Conservation (phyloP, 1,140 invertebrate genomes). For the Aphelinus certus region DNA sequence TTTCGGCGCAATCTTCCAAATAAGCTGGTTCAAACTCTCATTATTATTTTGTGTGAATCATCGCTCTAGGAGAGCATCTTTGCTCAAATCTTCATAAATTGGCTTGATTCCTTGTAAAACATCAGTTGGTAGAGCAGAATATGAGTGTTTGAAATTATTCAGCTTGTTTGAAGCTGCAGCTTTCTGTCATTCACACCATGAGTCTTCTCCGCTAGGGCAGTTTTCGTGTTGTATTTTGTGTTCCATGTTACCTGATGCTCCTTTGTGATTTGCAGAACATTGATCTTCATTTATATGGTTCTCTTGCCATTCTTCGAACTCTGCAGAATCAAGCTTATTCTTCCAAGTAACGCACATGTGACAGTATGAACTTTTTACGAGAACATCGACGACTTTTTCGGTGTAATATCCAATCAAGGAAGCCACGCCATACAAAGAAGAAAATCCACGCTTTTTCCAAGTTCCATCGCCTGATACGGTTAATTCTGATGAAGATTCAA, state of each 20-base stretch:
- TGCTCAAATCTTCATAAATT: conserved; percentile 43
- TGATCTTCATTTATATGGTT: conserved; percentile 32
- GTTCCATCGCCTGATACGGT: conserved; percentile 41
- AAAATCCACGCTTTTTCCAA: conserved; percentile 40
- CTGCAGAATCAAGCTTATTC: conserved; percentile 26
- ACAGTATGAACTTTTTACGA: conserved; percentile 44
- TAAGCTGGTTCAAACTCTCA: too few relatives aligned
- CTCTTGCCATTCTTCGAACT: conserved; percentile 43
- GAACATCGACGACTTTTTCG: conserved; percentile 44
- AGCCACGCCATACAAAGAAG: conserved; percentile 40
- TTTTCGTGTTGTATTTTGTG: conserved; percentile 3
- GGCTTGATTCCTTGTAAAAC: conserved; percentile 43
- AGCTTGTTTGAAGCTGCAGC: conserved; percentile 30
- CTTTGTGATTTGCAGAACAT: conserved; percentile 36
- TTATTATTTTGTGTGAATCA: conserved; percentile 39
- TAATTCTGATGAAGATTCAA: conserved; percentile 28
- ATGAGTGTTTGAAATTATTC: conserved; percentile 16
- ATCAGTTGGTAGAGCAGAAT: conserved; percentile 32
- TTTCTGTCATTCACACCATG: conserved; percentile 47
- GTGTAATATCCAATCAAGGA: conserved; percentile 44
- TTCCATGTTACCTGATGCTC: conserved; percentile 38
- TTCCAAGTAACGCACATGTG: conserved; percentile 41
- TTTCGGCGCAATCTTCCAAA: too few relatives aligned
- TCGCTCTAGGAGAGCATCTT: conserved; percentile 37
- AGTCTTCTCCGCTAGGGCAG: conserved; percentile 35